A percentile compares a stretch with the other conserved stretches of the same genome.
These are phyloP conservation scores for Monopis laevigella DNA, from an alignment of 2,888 invertebrate genomes.

Conservation along the genomic window DNA sequence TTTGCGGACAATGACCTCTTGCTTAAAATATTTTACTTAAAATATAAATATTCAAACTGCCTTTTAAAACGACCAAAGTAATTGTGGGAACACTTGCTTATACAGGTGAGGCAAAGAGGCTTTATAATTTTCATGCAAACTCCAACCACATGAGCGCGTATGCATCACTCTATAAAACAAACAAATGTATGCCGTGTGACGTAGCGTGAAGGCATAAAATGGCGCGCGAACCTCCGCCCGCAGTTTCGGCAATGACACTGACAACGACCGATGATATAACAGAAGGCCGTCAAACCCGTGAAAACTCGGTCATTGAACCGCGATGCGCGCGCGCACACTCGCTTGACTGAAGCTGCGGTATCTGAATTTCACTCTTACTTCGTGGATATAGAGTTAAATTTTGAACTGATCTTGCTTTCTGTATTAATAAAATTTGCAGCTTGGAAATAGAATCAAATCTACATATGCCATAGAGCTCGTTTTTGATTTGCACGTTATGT, in stretches of 20 bases:
- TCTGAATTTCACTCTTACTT: conserved; percentile 48
- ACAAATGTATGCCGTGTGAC: conserved; percentile 35
- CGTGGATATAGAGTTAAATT: conserved; percentile 33
- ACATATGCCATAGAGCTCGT: conserved; percentile 2
- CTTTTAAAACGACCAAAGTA: conserved; percentile 1
- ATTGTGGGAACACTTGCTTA: conserved; percentile 3
- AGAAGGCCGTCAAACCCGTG: conserved; percentile 65
- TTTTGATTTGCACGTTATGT: background rate
- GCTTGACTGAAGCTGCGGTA: conserved; percentile 17
- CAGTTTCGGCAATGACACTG: conserved; percentile 67
- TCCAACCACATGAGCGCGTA: background rate
- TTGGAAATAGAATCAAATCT: conserved; percentile 4
- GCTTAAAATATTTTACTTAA: too few relatives aligned
- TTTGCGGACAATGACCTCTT: too few relatives aligned
- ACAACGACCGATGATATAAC: conserved; percentile 65
- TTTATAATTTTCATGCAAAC: conserved; percentile 5
- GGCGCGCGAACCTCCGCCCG: conserved; percentile 31
- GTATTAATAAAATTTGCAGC: conserved; percentile 4
- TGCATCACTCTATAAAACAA: background rate
- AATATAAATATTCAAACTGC: too few relatives aligned
- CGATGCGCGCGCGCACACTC: conserved; percentile 29
- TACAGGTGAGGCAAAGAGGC: conserved; percentile 9
- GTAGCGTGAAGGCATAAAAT: conserved; percentile 42
- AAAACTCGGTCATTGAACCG: conserved; percentile 68
- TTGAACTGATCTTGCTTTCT: background rate